Percentiles rank a stretch among this genome's conserved stretches.
phyloP scores from a whole-genome alignment of 2,113 vertebrate genomes.

The Paralichthys olivaceus region DNA sequence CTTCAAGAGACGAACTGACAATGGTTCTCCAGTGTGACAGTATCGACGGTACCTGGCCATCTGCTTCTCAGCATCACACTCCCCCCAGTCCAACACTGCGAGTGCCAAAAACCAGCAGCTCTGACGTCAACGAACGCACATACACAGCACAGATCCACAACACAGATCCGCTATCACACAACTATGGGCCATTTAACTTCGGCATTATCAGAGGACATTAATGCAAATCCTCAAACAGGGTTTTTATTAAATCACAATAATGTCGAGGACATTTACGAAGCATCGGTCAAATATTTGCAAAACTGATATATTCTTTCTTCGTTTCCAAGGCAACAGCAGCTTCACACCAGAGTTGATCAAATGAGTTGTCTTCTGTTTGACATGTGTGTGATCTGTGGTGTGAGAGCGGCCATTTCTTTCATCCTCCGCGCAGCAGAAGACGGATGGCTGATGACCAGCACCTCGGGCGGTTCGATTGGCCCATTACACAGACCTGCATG shows the following conservation, averaged over 20 bases:
- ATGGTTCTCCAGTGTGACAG: conserved; percentile 52
- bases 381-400: conserved; percentile 31
- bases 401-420: conserved; percentile 33
- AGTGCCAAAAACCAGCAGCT: conserved; percentile 71
- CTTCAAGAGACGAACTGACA: conserved; percentile 53
- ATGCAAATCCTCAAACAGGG: background rate
- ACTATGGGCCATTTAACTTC: conserved; percentile 3
- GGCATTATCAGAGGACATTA: background rate
- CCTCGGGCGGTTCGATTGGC: conserved; percentile 41
- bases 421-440: conserved; percentile 51
- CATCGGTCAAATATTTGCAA: no score
- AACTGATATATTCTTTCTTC: background rate
- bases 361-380: conserved; percentile 19
- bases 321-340: conserved; percentile 1
- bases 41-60: conserved; percentile 73
- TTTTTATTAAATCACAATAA: background rate
- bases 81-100: conserved; percentile 42
- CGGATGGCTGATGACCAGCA: conserved; percentile 55
- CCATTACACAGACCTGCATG: conserved; percentile 31
- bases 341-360: conserved; percentile 8
- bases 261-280: background rate
- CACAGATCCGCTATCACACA: conserved; percentile 15
- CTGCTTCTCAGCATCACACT: conserved; percentile 80
- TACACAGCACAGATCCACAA: conserved; percentile 6
- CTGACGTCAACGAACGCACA: conserved; percentile 57